Base-by-base conservation (phyloP, 2,888 invertebrate species). In the Gibbula magus region DNA sequence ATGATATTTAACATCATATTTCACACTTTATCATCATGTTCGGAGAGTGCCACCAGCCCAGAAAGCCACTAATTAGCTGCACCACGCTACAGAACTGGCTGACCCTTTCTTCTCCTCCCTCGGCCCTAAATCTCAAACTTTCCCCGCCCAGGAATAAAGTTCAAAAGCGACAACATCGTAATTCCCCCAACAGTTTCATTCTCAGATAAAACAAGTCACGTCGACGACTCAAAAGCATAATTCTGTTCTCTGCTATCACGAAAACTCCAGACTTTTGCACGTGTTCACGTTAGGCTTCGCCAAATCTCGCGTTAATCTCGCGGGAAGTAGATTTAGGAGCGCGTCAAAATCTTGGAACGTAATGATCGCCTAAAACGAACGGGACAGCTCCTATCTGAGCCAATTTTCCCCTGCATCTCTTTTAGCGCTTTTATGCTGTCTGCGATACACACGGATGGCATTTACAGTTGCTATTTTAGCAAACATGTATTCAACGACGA, bases 71-170 rank as follows among this genome's bases (percentile, higher is more conserved):
- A 45, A 45, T 45, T 45, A 45, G 45, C 45, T 45, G 45, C 10
- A 45, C 1, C 13, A 10, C 45, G 45, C 45, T 45, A 13, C 45
- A 45, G 45, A 45, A 45, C 45, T 45, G 10, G 8, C 45, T 45
- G 45, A 45, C 29, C 61, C 61, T 61, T 25, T 25, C 61, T 10
- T 29, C 22, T 61, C 7, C 61, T 61, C 29, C 61, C 29, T 61
- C 61, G 18, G 13, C 29, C 25, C 29, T 61, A 61, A 61, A 61
- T 61, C 61, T 61, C 61, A 61, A 25, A 25, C 56, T 61, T 18
- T 61, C 61, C 29, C 61, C 61, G 61, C 61, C 61, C 61, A 61
- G 61, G 61, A 61, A 61, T 61, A 61, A 61, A 61, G 61, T 61
- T 61, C 61, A 61, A 61, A 61, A 22, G 61, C 10, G 61, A 29